phyloP scores from a whole-genome alignment of 1,140 invertebrate species.

The Oedothorax gibbosus region DNA sequence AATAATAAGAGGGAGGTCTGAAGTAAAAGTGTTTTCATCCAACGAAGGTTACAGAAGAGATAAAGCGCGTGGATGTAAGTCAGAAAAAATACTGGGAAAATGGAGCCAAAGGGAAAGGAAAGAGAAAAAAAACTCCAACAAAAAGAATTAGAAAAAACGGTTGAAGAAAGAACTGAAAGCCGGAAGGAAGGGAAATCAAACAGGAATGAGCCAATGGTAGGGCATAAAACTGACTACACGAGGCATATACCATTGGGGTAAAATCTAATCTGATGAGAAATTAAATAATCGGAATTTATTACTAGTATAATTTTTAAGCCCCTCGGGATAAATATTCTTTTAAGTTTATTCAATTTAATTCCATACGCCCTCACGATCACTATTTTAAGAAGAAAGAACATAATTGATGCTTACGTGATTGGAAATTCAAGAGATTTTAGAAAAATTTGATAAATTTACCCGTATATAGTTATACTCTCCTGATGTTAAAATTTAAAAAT shows the following conservation, averaged over 20 bases:
- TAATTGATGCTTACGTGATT: too few species aligned
- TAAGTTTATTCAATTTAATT: not conserved
- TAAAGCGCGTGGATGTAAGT: constrained; percentile 36
- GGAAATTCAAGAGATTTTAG: too few species aligned
- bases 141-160: constrained; percentile 33
- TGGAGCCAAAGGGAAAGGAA: not conserved
- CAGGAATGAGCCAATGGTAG: constrained; percentile 12
- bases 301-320: not conserved
- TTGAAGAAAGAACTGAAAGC: constrained; percentile 29
- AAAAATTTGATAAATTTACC: too few species aligned
- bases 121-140: constrained; percentile 9
- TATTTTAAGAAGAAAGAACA: too few species aligned
- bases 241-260: constrained; percentile 28
- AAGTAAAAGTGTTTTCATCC: constrained; percentile 14
- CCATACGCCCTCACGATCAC: too few species aligned
- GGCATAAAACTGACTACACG: not conserved
- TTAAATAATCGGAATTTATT: not conserved
- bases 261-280: constrained; percentile 36
- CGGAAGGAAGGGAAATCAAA: constrained; percentile 45
- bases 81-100: constrained; percentile 9
- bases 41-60: constrained; percentile 31
- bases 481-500: too few species aligned
- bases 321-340: not conserved
- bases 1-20: constrained; percentile 1
- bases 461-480: too few species aligned